These are phyloP conservation scores for Fistularia commersonii DNA, from an alignment of 2,797 vertebrate genomes.

Conservation along the genomic window DNA sequence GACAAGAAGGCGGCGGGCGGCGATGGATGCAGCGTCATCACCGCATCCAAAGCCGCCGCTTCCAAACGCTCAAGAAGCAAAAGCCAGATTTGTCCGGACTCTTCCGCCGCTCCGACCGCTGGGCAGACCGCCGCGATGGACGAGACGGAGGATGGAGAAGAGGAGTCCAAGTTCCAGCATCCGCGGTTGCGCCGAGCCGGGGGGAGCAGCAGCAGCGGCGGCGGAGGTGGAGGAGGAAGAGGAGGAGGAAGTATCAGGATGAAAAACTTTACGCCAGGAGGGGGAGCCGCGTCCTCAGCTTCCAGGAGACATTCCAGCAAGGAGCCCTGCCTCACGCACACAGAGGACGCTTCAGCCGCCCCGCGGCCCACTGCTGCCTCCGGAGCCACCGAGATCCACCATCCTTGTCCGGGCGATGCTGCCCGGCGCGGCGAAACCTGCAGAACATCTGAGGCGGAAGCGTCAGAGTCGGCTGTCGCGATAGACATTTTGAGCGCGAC, in stretches of 20 bases:
- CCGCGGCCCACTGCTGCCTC: conserved; percentile 66
- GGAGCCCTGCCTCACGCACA: conserved; percentile 68
- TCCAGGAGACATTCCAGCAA: conserved; percentile 72
- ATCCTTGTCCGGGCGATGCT: conserved; percentile 72
- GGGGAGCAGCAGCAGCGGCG: conserved; percentile 65
- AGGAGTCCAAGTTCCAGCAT: conserved; percentile 80
- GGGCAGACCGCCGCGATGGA: conserved; percentile 71
- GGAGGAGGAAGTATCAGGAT: conserved; percentile 79
- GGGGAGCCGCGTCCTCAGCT: conserved; percentile 76
- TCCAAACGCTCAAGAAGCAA: conserved; percentile 58
- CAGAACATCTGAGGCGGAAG: conserved; percentile 61
- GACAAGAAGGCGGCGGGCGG: conserved; percentile 66
- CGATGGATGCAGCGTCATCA: conserved; percentile 54
- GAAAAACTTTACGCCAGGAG: conserved; percentile 81
- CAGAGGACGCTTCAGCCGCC: conserved; percentile 67
- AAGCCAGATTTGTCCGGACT: conserved; percentile 64
- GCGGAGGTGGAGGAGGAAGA: conserved; percentile 61
- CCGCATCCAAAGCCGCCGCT: conserved; percentile 43
- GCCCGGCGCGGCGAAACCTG: conserved; percentile 64
- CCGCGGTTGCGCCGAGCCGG: conserved; percentile 75
- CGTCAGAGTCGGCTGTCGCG: conserved; percentile 49
- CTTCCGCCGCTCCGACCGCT: conserved; percentile 35
- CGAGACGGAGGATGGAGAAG: conserved; percentile 72
- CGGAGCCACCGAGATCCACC: conserved; percentile 61
- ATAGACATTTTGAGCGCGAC: conserved; percentile 61